These are phyloP conservation scores for Trematomus bernacchii DNA, from an alignment of 2,797 vertebrate genomes.

Conservation along the genomic window DNA sequence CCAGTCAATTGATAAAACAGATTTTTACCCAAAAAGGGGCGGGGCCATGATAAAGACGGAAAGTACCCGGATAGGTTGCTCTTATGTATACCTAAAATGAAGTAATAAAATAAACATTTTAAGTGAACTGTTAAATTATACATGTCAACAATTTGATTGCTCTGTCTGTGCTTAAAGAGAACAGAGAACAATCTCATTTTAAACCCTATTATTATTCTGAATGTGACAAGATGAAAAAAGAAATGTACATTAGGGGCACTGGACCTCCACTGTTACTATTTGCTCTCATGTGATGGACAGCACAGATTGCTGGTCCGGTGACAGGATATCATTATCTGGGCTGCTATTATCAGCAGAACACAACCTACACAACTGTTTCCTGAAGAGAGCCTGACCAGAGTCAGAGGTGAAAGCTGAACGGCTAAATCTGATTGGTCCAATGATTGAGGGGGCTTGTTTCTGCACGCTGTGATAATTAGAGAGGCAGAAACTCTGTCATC, in stretches of 20 bases:
- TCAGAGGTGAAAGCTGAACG: constrained; percentile 44
- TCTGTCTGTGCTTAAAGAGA: background rate
- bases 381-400: constrained; percentile 43
- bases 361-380: constrained; percentile 50
- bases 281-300: constrained; percentile 26
- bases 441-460: constrained; percentile 46
- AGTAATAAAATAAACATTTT: constrained; percentile 1
- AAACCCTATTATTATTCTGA: background rate
- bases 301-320: constrained; percentile 1
- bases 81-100: background rate
- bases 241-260: background rate
- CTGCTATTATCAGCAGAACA: constrained; percentile 46
- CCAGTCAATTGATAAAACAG: too few species aligned
- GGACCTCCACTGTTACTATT: constrained; percentile 9
- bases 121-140: background rate
- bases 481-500: constrained; percentile 44
- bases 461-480: constrained; percentile 50
- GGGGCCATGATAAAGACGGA: too few species aligned
- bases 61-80: too few species aligned
- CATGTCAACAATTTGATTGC: background rate
- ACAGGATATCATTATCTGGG: constrained; percentile 45
- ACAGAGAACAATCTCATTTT: background rate
- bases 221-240: background rate
- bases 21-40: too few species aligned
- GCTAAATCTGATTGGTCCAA: constrained; percentile 33